These are phyloP conservation scores for Labrus mixtus DNA, from an alignment of 2,113 vertebrate species.

Conservation along the genomic window DNA sequence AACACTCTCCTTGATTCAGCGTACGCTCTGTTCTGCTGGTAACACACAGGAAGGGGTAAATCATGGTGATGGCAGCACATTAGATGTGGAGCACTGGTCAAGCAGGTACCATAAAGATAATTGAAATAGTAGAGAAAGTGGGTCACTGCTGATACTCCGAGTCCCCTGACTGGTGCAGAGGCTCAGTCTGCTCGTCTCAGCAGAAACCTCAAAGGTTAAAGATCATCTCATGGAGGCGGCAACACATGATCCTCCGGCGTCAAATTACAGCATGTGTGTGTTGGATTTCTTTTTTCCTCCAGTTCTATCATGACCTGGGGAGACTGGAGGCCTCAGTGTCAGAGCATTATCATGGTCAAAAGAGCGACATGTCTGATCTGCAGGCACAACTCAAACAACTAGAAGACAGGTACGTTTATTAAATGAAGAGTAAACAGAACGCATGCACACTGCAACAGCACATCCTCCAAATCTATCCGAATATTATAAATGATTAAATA, in stretches of 20 bases:
- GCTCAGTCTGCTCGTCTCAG: conserved; percentile 29
- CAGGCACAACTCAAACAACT: conserved; percentile 82
- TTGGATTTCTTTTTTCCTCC: conserved; percentile 39
- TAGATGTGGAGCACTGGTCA: conserved; percentile 64
- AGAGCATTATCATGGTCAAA: conserved; percentile 71
- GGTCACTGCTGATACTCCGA: conserved; percentile 30
- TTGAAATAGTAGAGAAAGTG: conserved; percentile 66
- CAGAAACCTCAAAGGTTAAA: conserved; percentile 39
- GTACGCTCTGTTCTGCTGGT: no score
- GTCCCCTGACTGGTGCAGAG: conserved; percentile 5
- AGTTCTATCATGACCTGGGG: conserved; percentile 82
- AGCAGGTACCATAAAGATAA: conserved; percentile 68
- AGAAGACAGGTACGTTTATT: conserved; percentile 84
- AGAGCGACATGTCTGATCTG: conserved; percentile 79
- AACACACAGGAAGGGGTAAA: conserved; percentile 38
- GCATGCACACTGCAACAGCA: neutral
- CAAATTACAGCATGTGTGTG: conserved; percentile 6
- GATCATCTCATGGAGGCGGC: conserved; percentile 4
- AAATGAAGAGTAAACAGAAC: neutral
- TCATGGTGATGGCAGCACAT: conserved; percentile 62
- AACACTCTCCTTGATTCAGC: neutral
- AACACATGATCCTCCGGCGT: neutral
- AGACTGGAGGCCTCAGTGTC: conserved; percentile 78
- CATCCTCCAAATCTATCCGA: neutral
- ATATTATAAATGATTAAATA: neutral